phyloP scores from a whole-genome alignment of 2,113 vertebrate genomes.

The Trichechus manatus region DNA sequence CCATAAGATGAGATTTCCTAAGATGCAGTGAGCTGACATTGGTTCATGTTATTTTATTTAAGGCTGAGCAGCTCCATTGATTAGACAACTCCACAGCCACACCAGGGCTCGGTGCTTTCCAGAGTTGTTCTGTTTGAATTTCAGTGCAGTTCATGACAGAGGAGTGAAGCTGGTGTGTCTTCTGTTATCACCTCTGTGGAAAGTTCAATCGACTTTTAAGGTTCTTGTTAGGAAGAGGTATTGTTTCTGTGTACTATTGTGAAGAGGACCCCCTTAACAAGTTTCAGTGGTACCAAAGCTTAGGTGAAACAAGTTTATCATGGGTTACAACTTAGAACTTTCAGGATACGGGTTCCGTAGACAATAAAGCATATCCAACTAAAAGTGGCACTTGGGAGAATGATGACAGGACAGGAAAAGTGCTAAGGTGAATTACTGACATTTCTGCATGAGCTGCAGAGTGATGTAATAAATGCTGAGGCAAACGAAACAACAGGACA shows the following conservation, averaged over 20 bases:
- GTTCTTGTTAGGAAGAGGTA: not conserved
- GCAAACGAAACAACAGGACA: constrained; percentile 2
- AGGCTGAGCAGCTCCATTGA: constrained; percentile 69
- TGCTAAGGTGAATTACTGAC: constrained; percentile 76
- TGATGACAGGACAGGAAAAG: constrained; percentile 46
- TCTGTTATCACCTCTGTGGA: not conserved
- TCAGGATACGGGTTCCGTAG: not conserved
- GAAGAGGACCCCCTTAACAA: constrained; percentile 33
- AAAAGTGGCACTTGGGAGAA: constrained; percentile 83
- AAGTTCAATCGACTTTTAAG: constrained; percentile 12
- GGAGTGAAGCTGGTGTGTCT: not conserved
- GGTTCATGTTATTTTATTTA: constrained; percentile 76
- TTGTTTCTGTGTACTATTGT: not conserved
- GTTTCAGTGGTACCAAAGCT: constrained; percentile 16
- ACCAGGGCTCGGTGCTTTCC: constrained; percentile 27
- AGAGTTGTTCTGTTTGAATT: constrained; percentile 66
- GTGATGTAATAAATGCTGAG: constrained; percentile 66
- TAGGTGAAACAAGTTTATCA: not conserved
- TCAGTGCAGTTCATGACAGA: constrained; percentile 50
- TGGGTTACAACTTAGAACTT: constrained; percentile 36
- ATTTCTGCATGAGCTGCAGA: constrained; percentile 73
- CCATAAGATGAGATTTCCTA: constrained; percentile 62
- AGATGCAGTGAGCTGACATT: constrained; percentile 44
- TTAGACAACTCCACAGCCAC: constrained; percentile 67
- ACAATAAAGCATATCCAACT: constrained; percentile 36